These are phyloP conservation scores for Podarcis siculus DNA, from an alignment of 2,797 vertebrate species.

Conservation along the genomic window DNA sequence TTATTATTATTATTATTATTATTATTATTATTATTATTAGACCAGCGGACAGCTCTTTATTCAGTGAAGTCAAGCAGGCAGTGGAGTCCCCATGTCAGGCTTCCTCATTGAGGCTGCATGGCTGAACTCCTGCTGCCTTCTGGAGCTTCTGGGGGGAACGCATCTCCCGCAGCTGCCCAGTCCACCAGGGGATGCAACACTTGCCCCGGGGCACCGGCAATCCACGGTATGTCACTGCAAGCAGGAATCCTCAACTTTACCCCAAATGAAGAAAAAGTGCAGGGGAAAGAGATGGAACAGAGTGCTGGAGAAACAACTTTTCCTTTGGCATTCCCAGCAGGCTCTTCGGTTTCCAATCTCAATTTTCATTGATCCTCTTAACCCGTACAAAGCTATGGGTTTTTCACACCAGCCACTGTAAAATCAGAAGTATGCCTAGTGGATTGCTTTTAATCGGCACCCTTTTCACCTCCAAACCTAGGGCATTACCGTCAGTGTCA, in stretches of 20 bases:
- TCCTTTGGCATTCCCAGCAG: neutral
- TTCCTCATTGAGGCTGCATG: too few species aligned
- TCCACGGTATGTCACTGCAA: too few species aligned
- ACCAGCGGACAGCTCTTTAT: neutral
- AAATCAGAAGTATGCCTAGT: neutral
- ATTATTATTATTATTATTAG: too few species aligned
- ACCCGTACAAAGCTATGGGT: neutral
- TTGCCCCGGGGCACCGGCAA: too few species aligned
- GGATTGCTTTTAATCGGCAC: slow-evolving; percentile 11
- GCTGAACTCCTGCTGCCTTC: too few species aligned
- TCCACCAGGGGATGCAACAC: too few species aligned
- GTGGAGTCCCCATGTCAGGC: too few species aligned
- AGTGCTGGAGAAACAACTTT: neutral
- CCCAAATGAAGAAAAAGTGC: slow-evolving; percentile 30
- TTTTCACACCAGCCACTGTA: neutral
- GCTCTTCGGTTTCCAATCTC: slow-evolving; percentile 47
- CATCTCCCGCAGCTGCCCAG: too few species aligned
- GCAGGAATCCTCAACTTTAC: neutral
- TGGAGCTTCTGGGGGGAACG: too few species aligned
- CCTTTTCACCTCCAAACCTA: slow-evolving; percentile 31
- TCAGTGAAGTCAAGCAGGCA: neutral
- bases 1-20: too few species aligned
- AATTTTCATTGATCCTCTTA: rapidly evolving
- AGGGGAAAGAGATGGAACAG: neutral
- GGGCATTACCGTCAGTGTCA: slow-evolving; percentile 31